phyloP scores from a whole-genome alignment of 2,113 vertebrate genomes.

The Apteryx owenii region DNA sequence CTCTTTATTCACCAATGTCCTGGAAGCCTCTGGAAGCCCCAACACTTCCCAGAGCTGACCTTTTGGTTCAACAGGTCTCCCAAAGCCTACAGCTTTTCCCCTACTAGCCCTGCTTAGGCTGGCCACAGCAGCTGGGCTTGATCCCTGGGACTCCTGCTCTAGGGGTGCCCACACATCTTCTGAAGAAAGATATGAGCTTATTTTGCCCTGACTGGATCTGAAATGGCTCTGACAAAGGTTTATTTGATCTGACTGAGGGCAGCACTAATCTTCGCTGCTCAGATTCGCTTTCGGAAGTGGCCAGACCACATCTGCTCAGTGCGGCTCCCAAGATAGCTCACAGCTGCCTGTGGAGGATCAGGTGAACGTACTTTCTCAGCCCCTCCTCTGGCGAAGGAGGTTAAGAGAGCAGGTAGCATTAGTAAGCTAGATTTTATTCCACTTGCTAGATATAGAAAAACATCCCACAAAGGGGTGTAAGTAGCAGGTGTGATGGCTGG shows the following conservation, averaged over 20 bases:
- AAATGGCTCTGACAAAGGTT: neutral
- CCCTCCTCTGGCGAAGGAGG: neutral
- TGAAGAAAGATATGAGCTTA: neutral
- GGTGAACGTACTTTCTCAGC: neutral
- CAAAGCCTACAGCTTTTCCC: neutral
- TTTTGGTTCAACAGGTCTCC: neutral
- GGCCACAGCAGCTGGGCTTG: rapidly evolving
- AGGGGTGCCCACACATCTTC: rapidly evolving
- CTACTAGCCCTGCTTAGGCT: rapidly evolving
- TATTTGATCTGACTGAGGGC: neutral
- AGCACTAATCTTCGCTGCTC: neutral
- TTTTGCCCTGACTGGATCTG: neutral
- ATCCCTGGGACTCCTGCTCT: neutral
- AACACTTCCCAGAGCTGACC: neutral
- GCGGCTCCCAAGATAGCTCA: neutral
- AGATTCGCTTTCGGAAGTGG: neutral
- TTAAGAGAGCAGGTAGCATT: neutral
- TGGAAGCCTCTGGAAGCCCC: neutral
- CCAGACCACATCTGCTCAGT: neutral
- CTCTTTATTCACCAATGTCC: neutral
- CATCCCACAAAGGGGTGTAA: neutral
- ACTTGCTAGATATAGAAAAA: neutral
- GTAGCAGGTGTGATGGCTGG: neutral
- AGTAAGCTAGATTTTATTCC: neutral
- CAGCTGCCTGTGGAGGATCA: neutral